Conservation (phyloP, 2,113 vertebrate species). For the Pelecanus crispus region DNA sequence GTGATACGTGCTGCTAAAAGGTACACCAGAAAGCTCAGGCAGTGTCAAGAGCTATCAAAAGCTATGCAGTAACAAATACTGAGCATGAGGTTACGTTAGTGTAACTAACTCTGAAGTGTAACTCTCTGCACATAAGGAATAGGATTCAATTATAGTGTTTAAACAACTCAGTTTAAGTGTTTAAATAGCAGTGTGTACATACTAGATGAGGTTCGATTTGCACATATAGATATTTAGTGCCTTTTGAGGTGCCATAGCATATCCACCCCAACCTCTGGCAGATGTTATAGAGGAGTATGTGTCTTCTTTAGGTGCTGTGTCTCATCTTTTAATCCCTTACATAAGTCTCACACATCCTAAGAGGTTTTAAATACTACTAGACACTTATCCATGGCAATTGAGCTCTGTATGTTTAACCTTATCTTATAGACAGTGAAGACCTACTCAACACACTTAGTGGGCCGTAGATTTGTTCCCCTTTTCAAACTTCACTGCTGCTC, state of each 20-base stretch:
- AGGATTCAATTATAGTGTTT: background rate
- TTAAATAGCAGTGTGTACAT: background rate
- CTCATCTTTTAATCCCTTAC: background rate
- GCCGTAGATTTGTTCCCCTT: background rate
- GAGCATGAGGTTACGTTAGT: background rate
- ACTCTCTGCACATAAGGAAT: background rate
- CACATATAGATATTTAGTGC: background rate
- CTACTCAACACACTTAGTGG: background rate
- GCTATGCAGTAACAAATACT: background rate
- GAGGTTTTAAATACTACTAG: background rate
- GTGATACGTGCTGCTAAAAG: background rate
- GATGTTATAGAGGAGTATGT: background rate
- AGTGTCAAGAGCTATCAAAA: background rate
- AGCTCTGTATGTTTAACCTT: background rate
- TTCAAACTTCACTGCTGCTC: background rate
- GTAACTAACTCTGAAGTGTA: background rate
- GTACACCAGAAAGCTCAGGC: background rate
- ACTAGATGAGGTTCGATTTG: background rate
- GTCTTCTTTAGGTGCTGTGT: background rate
- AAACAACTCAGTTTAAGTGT: background rate
- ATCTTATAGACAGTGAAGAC: background rate
- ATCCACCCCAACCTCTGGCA: background rate
- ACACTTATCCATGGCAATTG: accelerated
- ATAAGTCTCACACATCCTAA: background rate
- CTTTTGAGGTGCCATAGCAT: background rate